Evolutionary conservation across 2,113 vertebrate genomes (phyloP), one percentile per base, ranked within the genome.

Genomic region (Crypturellus undulatus): DNA sequence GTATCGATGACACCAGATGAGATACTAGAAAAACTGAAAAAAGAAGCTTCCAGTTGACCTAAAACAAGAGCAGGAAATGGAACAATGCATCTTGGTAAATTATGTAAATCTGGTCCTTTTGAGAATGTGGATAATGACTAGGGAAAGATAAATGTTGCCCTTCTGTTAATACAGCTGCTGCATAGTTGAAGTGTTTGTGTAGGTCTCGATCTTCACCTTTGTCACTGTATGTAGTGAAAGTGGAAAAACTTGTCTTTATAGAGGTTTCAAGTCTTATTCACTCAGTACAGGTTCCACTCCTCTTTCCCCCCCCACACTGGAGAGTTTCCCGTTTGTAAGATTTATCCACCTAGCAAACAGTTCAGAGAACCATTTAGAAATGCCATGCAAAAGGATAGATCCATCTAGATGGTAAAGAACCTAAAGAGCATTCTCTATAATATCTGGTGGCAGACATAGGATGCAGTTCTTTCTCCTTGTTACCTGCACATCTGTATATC

Each of bases 21-120:
- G 51, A 96, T 99, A 90, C 95, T 99, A 92, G 97, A 98, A 92
- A 99, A 98, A 90, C 97, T 99, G 88, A 98, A 97, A 94, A 96
- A 87, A 89, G 98, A 99, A 97, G 98, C 98, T 54, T 95, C 92
- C 89, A 92, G 91, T 15, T 97, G 93, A 97, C 87, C n/a, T 85
- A 71, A 76, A 96, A 42, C 77, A 93, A 87, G 87, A 96, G 63
- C 6, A 8, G 84, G 47, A 94, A 92, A 79, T 59, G 34, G 59
- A 77, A 87, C 72, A 54, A n/a, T 56, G 49, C 25, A 1, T 87
- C 81, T 69, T 78, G 81, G 38, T 86, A 65, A 83, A 80, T 64
- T 12, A 26, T 4, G 12, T 72, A 18, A 70, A 65, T 26, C 40
- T 80, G 12, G 18, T 49, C 30, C 65, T 90, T 30, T 24, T 69